Evolutionary conservation across 2,113 vertebrate genomes (phyloP).

Genomic region (Plotosus lineatus): DNA sequence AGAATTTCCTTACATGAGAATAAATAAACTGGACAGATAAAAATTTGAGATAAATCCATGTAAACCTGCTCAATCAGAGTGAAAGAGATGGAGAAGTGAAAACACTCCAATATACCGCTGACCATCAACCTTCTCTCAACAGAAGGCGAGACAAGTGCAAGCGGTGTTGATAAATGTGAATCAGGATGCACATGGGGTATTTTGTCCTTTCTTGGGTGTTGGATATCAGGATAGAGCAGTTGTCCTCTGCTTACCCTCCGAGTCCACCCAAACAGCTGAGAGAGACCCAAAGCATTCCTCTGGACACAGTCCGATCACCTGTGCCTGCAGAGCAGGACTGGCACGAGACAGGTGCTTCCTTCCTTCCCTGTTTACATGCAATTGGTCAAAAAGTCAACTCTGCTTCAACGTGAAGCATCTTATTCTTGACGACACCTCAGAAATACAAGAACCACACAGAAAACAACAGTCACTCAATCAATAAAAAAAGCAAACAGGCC

Average conservation of each 20-base stretch:
- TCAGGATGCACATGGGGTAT: not conserved
- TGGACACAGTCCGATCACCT: slow-evolving; percentile 68
- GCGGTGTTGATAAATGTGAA: not conserved
- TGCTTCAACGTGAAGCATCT: not conserved
- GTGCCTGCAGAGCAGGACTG: slow-evolving; percentile 51
- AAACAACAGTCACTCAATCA: not conserved
- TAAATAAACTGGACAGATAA: not conserved
- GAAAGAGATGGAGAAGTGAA: not conserved
- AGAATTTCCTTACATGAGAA: not conserved
- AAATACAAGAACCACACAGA: not conserved
- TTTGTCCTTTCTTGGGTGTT: slow-evolving; percentile 52
- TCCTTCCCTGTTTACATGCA: not conserved
- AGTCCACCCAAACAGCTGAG: slow-evolving; percentile 68
- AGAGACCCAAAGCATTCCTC: slow-evolving; percentile 71
- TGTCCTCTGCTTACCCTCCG: slow-evolving; percentile 58
- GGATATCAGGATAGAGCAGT: slow-evolving; percentile 67
- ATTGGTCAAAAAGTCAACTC: not conserved
- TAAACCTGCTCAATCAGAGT: not conserved
- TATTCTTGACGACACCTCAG: not conserved
- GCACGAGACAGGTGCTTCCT: slow-evolving; percentile 6
- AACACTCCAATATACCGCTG: not conserved
- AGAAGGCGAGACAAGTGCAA: not conserved
- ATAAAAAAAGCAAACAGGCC: not conserved
- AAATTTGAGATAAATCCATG: not conserved
- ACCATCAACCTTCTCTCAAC: not conserved